Conservation (phyloP, 2,888 invertebrate genomes). For the Netelia inedita region DNA sequence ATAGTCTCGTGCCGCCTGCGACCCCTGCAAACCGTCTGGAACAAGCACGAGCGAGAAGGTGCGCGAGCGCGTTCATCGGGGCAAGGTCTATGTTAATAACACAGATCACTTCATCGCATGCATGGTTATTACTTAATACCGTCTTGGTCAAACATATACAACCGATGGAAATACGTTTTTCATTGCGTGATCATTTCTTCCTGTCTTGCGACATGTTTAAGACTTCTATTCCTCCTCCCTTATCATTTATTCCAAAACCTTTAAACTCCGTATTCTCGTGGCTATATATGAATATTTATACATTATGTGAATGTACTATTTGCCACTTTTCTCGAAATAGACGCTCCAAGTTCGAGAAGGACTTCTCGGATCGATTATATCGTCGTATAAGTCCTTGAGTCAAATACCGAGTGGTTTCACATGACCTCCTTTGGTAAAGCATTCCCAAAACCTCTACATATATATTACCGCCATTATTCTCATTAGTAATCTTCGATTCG, state of each 20-base stretch:
- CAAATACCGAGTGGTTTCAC: constrained; percentile 39
- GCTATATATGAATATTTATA: constrained; percentile 67
- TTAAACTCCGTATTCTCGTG: constrained; percentile 8
- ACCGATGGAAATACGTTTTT: not conserved
- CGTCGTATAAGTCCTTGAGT: constrained; percentile 60
- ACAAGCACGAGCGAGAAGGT: constrained; percentile 53
- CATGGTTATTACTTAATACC: constrained; percentile 78
- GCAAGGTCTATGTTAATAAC: constrained; percentile 84
- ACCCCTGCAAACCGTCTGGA: constrained; percentile 64
- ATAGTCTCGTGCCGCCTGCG: constrained; percentile 51
- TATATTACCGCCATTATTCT: not conserved
- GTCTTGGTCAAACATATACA: constrained; percentile 13
- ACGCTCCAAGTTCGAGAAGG: constrained; percentile 17
- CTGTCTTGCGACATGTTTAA: not conserved
- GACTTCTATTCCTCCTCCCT: not conserved
- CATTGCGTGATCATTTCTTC: not conserved
- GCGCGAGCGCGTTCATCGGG: constrained; percentile 64
- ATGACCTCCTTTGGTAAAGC: constrained; percentile 54
- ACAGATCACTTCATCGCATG: constrained; percentile 82
- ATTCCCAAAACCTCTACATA: constrained; percentile 23
- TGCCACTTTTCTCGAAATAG: constrained; percentile 66
- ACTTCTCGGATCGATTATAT: not conserved
- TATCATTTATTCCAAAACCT: not conserved
- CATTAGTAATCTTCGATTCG: not conserved
- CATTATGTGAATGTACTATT: constrained; percentile 45